These are phyloP conservation scores for Poeciliopsis paucimaculata DNA, from an alignment of 2,797 vertebrate genomes.

Conservation along the genomic window DNA sequence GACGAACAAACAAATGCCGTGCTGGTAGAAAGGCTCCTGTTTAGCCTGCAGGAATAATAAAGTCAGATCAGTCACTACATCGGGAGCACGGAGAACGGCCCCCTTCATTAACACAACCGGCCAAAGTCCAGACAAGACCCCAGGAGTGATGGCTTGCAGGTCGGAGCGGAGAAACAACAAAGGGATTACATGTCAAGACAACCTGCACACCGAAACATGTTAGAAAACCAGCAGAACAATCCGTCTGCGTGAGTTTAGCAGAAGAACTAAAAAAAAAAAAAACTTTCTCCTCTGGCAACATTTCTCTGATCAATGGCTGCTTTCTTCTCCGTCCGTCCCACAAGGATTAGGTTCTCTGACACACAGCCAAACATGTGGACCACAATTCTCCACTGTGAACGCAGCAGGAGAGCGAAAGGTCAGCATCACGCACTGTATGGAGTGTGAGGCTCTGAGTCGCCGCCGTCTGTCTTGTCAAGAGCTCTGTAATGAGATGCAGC, in stretches of 20 bases:
- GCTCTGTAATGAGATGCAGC: constrained; percentile 21
- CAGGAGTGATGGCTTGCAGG: not conserved
- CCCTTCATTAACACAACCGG: not conserved
- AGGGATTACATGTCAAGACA: not conserved
- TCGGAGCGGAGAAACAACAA: not conserved
- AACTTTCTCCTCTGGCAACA: constrained; percentile 16
- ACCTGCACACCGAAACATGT: not conserved
- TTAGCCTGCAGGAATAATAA: constrained; percentile 12
- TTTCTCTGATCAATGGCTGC: constrained; percentile 47
- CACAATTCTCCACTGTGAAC: not conserved
- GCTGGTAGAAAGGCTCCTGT: not conserved
- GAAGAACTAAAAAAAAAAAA: constrained; percentile 20
- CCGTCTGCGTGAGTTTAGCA: not conserved
- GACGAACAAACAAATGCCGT: not conserved
- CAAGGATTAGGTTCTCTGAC: constrained; percentile 15
- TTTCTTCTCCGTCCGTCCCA: constrained; percentile 48
- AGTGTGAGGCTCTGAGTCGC: not conserved
- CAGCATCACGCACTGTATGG: not conserved
- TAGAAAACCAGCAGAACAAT: not conserved
- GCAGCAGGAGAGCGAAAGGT: not conserved
- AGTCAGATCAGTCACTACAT: constrained; percentile 13
- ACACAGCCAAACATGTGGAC: constrained; percentile 40
- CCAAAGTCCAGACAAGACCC: constrained; percentile 13
- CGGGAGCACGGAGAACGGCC: constrained; percentile 12
- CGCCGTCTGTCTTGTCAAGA: constrained; percentile 15